Conservation (phyloP, 2,797 vertebrate species). For the Sebastes wilsoni region DNA sequence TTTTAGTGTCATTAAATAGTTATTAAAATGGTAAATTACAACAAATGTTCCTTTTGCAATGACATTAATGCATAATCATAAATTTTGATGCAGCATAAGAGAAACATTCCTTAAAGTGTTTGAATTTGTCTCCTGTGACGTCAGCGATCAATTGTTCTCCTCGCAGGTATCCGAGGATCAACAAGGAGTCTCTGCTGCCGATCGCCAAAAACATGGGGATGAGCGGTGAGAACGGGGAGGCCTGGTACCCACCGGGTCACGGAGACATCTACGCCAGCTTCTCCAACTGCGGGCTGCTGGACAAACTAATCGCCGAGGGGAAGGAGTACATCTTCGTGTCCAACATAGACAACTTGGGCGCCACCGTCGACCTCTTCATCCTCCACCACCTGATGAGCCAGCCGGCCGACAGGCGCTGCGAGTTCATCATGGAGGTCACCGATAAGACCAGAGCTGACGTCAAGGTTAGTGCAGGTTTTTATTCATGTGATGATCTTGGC, state of each 20-base stretch:
- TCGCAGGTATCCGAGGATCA: constrained; percentile 92
- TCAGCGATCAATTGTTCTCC: neutral
- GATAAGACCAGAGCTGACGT: constrained; percentile 97
- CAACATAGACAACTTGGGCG: constrained; percentile 98
- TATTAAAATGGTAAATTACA: neutral
- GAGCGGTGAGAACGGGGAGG: constrained; percentile 89
- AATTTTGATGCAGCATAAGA: neutral
- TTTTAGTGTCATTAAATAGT: neutral
- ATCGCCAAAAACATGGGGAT: constrained; percentile 87
- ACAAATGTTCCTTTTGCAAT: neutral
- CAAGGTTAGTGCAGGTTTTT: constrained; percentile 81
- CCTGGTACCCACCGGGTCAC: constrained; percentile 97
- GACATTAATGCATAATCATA: accelerated
- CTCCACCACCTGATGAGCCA: constrained; percentile 94
- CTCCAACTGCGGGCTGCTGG: constrained; percentile 92
- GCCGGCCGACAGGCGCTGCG: constrained; percentile 91
- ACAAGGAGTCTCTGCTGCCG: constrained; percentile 95
- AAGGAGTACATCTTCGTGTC: constrained; percentile 98
- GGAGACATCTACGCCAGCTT: constrained; percentile 96
- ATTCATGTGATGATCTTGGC: accelerated
- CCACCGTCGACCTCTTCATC: constrained; percentile 96
- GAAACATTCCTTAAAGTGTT: neutral
- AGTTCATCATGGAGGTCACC: constrained; percentile 99
- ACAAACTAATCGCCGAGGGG: constrained; percentile 88
- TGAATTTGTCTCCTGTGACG: neutral